Percentiles rank a stretch among this genome's conserved stretches.
Evolutionary conservation across 2,113 vertebrate species (phyloP).

Genomic region (Desmodus rotundus): DNA sequence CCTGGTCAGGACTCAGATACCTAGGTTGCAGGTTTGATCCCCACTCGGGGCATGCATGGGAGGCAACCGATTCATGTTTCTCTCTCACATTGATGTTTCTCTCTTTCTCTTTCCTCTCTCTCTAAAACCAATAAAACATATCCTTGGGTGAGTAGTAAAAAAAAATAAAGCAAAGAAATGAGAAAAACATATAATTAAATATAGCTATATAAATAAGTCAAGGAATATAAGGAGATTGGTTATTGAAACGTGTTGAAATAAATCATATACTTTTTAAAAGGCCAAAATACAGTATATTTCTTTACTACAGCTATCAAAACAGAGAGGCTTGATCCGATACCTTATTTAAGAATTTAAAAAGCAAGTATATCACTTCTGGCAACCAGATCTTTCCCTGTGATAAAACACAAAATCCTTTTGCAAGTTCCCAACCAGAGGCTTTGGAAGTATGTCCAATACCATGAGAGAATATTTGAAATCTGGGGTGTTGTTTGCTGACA

Average conservation of each 20-base stretch:
- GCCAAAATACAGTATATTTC: background rate
- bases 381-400: background rate
- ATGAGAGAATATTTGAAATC: background rate
- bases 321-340: background rate
- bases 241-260: background rate
- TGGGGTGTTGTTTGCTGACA: background rate
- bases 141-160: too few relatives aligned
- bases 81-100: too few relatives aligned
- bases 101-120: too few relatives aligned
- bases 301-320: background rate
- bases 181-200: background rate
- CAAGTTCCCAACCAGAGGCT: background rate
- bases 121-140: too few relatives aligned
- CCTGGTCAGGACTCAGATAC: too few relatives aligned
- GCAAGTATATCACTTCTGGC: background rate
- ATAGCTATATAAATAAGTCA: background rate
- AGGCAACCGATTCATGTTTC: too few relatives aligned
- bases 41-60: too few relatives aligned
- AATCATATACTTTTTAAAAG: background rate
- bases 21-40: too few relatives aligned
- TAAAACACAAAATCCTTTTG: conserved; percentile 10
- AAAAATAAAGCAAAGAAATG: background rate
- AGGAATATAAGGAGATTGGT: background rate
- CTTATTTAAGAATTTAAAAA: background rate
- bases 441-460: background rate